Base-by-base conservation (phyloP, 1,140 invertebrate genomes). In the Druon quercuslanigerum region DNA sequence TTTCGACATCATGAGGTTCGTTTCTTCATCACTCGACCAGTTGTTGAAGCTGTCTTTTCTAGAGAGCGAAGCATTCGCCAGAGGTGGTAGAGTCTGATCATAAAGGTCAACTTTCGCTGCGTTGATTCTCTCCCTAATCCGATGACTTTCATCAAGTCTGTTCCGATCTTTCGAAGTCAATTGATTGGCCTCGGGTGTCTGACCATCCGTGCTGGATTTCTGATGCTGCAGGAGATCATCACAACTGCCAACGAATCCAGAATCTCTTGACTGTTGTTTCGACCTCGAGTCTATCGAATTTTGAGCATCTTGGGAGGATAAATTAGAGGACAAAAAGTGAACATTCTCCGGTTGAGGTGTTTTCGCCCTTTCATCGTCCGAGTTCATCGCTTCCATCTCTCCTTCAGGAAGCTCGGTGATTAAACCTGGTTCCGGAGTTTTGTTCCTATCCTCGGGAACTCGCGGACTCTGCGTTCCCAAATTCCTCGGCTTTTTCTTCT, bases 1-100 rank as follows among this genome's bases (percentile, higher is more conserved):
- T 91, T 97, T 97, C 12, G 95, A 96, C 96, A 98, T 97, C 96
- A 98, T 98, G 11, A 97, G 89, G 88, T 98, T 98, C 1, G 97
- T 97, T 90, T 97, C 97, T 87, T 98, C 96, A 86, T 98, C 96
- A 0, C 96, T 97, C 57, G 96, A 97, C 96, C 96, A 97, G 84
- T 97, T 97, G 86, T 97, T 97, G 89, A 97, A 97, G 85, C 96
- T 97, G 87, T 97, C 96, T 88, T 97, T 97, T 46, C 96, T 92
- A 6, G 94, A 94, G 0, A 97, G 86, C 12, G 93, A 92, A 33
- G 92, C 80, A n/a, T 85, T 86, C 46, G 86, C 84, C 20, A 86
- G 75, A 17, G 83, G 84, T 17, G 83, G 87, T 7, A 87, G 56
- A 40, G 82, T 78, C 14, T 87, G 88, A 54, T 83, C 85, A 46